These are phyloP conservation scores for Rhabditophanes sp. DNA, from an alignment of 2,888 invertebrate genomes.

Conservation along the genomic window DNA sequence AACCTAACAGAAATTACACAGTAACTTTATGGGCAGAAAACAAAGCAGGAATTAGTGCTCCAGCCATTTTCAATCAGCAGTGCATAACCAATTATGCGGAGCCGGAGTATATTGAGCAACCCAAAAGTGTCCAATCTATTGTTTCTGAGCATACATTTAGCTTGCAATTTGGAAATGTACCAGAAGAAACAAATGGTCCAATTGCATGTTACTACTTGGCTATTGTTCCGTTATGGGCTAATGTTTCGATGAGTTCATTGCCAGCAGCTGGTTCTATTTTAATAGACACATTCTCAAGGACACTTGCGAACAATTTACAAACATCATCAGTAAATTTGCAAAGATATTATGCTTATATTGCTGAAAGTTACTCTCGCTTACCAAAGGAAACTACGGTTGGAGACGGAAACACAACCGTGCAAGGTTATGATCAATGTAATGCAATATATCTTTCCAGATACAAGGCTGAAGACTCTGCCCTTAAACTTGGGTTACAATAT, in stretches of 20 bases:
- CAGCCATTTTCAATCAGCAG: conserved; percentile 20
- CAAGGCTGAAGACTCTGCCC: conserved; percentile 25
- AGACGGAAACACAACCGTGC: conserved; percentile 24
- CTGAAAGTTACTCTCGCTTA: conserved; percentile 34
- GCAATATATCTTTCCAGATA: conserved; percentile 27
- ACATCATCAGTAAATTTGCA: conserved; percentile 15
- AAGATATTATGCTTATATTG: conserved; percentile 40
- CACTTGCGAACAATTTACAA: conserved; percentile 32
- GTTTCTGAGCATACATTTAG: too few relatives aligned
- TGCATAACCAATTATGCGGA: conserved; percentile 37
- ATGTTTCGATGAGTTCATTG: conserved; percentile 26
- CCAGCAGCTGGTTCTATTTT: conserved; percentile 27
- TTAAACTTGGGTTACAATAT: conserved; percentile 30
- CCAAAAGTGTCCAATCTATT: conserved; percentile 15
- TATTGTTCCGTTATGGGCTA: conserved; percentile 33
- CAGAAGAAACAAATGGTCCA: conserved; percentile 40
- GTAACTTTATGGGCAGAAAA: conserved; percentile 42
- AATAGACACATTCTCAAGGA: conserved; percentile 29
- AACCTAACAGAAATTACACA: conserved; percentile 42
- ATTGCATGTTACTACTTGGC: conserved; percentile 42
- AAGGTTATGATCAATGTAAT: conserved; percentile 15
- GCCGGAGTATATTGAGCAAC: conserved; percentile 31
- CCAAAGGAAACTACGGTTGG: conserved; percentile 36
- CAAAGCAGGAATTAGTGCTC: conserved; percentile 24
- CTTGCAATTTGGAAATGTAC: conserved; percentile 18